Evolutionary conservation across 1,140 invertebrate genomes (phyloP).

Genomic region (Dermatophagoides farinae): DNA sequence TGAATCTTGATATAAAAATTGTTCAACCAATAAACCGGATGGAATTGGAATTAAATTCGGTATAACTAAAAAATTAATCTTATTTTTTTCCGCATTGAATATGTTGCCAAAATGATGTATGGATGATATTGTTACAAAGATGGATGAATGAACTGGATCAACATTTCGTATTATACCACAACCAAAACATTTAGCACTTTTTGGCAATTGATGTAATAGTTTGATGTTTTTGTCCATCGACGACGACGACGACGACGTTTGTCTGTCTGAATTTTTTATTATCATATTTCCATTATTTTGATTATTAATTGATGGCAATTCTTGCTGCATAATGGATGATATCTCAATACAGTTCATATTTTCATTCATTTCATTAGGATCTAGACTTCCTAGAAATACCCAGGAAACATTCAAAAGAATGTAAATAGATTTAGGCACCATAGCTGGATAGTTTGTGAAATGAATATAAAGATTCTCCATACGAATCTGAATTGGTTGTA

Average conservation of each 20-base stretch:
- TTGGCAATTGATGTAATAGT: neutral
- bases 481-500: neutral
- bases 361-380: neutral
- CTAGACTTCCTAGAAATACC: slow-evolving; percentile 10
- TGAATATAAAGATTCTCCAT: slow-evolving; percentile 4
- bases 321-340: neutral
- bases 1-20: neutral
- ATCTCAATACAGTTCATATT: neutral
- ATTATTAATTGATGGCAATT: neutral
- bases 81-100: no score
- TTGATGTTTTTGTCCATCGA: neutral
- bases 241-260: neutral
- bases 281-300: neutral
- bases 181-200: slow-evolving; percentile 7
- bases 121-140: no score
- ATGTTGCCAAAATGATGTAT: no score
- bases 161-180: slow-evolving; percentile 9
- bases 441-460: neutral
- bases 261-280: neutral
- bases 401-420: slow-evolving; percentile 13
- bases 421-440: neutral
- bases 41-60: slow-evolving; percentile 1
- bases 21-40: slow-evolving; percentile 4
- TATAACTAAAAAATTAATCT: neutral
- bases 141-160: neutral